phyloP scores from a whole-genome alignment of 2,888 invertebrate species.

The Timema podura region DNA sequence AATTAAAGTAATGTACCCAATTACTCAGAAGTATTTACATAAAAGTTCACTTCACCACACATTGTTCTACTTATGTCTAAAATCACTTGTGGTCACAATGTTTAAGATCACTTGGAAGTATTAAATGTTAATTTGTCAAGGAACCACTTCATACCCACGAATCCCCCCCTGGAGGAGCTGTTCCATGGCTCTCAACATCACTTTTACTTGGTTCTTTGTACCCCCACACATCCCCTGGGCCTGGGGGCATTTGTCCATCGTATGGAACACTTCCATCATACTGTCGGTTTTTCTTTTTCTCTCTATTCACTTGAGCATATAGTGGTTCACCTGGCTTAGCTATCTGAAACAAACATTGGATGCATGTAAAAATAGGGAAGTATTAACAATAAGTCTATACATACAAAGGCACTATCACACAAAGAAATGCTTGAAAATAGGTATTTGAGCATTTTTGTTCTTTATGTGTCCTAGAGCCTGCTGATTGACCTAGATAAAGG shows the following conservation, averaged over 20 bases:
- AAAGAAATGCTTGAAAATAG: no score
- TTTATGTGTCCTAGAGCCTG: no score
- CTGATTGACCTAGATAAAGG: no score
- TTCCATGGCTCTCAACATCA: conserved; percentile 23
- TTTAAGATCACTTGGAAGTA: no score
- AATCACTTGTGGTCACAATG: no score
- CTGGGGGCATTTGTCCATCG: conserved; percentile 34
- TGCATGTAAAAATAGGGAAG: background rate
- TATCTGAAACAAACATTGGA: conserved; percentile 28
- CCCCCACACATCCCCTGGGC: conserved; percentile 38
- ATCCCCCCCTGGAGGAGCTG: conserved; percentile 44
- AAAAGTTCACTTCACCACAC: background rate
- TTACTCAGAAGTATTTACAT: no score
- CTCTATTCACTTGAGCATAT: conserved; percentile 63
- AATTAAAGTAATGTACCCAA: conserved; percentile 28
- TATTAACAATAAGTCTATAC: no score
- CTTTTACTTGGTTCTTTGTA: conserved; percentile 35
- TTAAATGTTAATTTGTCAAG: background rate
- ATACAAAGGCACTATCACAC: no score
- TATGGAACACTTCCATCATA: conserved; percentile 37
- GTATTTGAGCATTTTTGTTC: no score
- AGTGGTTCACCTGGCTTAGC: conserved; percentile 58
- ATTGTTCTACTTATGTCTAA: background rate
- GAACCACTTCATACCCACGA: conserved; percentile 49
- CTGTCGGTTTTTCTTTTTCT: conserved; percentile 56